These are phyloP conservation scores for Mus pahari DNA, from an alignment of 2,113 vertebrate genomes.

Conservation along the genomic window DNA sequence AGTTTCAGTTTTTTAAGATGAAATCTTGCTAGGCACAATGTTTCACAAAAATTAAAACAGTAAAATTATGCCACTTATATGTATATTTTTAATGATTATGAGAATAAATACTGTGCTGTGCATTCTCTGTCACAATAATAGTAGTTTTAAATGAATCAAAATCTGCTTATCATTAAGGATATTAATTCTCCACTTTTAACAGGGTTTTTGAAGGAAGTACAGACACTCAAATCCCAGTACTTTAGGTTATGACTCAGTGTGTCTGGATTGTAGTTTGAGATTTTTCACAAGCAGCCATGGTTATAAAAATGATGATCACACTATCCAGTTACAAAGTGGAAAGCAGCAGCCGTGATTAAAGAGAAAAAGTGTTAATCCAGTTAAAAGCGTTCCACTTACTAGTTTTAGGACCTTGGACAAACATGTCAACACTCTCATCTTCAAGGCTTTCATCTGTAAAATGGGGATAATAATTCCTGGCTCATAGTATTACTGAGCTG, in stretches of 20 bases:
- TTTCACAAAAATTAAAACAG: neutral
- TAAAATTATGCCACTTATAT: neutral
- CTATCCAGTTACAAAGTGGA: neutral
- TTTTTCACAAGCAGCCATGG: neutral
- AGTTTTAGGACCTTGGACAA: constrained; percentile 44
- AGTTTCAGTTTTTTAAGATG: neutral
- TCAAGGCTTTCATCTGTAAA: constrained; percentile 64
- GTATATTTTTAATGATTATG: neutral
- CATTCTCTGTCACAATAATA: neutral
- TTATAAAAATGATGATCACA: neutral
- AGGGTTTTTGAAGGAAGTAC: neutral
- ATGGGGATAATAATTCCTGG: constrained; percentile 43
- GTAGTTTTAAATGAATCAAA: neutral
- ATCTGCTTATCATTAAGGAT: neutral
- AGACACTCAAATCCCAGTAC: neutral
- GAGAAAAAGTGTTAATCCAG: neutral
- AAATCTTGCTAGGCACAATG: neutral
- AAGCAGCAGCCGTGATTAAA: neutral
- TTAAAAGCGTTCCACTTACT: neutral
- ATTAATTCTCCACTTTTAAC: neutral
- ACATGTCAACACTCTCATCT: neutral
- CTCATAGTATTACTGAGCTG: neutral
- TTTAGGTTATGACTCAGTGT: neutral
- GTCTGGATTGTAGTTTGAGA: neutral
- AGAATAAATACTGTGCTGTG: neutral